phyloP scores from a whole-genome alignment of 2,797 vertebrate genomes.

The Malurus splendens region DNA sequence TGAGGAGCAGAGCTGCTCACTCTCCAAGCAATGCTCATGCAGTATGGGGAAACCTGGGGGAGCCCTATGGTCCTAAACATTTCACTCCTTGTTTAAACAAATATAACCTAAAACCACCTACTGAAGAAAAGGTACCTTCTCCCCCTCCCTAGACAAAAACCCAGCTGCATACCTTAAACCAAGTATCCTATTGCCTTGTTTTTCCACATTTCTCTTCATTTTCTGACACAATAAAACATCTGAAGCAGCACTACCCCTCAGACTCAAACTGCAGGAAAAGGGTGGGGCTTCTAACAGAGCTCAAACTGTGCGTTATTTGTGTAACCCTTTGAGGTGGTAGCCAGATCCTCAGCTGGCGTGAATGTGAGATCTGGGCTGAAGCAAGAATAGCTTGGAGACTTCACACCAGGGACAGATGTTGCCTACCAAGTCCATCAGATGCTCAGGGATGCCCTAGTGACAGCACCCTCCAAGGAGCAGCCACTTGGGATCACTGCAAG shows the following conservation, averaged over 20 bases:
- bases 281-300: constrained; percentile 18
- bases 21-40: background rate
- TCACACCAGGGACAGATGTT: background rate
- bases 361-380: background rate
- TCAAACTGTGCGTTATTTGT: background rate
- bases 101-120: background rate
- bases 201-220: background rate
- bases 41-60: background rate
- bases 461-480: background rate
- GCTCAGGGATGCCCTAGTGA: background rate
- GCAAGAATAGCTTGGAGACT: background rate
- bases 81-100: background rate
- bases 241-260: background rate
- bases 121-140: background rate
- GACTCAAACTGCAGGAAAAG: constrained; percentile 42
- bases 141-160: background rate
- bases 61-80: background rate
- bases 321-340: background rate
- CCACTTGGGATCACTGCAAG: background rate
- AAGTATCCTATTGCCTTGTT: background rate
- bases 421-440: background rate
- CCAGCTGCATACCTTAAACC: background rate
- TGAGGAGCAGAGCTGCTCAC: background rate
- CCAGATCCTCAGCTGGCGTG: background rate
- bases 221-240: background rate